phyloP scores from a whole-genome alignment of 2,113 vertebrate species.

The Pterocles orientalis region DNA sequence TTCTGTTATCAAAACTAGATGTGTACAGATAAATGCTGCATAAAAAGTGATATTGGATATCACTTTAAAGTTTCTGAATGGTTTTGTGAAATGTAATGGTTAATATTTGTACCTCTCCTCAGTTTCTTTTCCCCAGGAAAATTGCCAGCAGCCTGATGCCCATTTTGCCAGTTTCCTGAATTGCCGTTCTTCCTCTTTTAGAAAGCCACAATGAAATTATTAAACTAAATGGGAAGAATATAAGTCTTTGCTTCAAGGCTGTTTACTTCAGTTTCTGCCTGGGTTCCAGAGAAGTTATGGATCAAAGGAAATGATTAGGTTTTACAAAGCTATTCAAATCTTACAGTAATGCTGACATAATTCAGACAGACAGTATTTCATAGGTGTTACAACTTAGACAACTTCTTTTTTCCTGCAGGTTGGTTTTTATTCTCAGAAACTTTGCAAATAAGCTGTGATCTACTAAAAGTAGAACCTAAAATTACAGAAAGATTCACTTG shows the following conservation, averaged over 20 bases:
- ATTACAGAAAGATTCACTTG: not conserved
- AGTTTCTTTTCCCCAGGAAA: not conserved
- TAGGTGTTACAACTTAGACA: not conserved
- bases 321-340: conserved; percentile 9
- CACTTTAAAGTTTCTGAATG: not conserved
- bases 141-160: not conserved
- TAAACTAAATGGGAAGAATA: not conserved
- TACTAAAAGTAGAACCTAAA: conserved; percentile 4
- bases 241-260: not conserved
- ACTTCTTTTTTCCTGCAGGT: not conserved
- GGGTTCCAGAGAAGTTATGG: not conserved
- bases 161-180: not conserved
- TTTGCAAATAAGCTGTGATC: not conserved
- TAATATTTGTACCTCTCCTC: not conserved
- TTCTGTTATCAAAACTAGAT: not conserved
- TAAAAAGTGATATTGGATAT: not conserved
- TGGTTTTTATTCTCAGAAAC: not conserved
- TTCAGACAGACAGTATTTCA: not conserved
- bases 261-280: not conserved
- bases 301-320: conserved; percentile 23
- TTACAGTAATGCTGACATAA: not conserved
- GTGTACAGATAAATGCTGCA: not conserved
- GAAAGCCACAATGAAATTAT: not conserved
- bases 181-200: not conserved
- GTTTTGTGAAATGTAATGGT: not conserved